A percentile compares a stretch with the other conserved stretches of the same genome.
Conservation (phyloP, 23 tunicate genomes). For the Ascidia mentula region DNA sequence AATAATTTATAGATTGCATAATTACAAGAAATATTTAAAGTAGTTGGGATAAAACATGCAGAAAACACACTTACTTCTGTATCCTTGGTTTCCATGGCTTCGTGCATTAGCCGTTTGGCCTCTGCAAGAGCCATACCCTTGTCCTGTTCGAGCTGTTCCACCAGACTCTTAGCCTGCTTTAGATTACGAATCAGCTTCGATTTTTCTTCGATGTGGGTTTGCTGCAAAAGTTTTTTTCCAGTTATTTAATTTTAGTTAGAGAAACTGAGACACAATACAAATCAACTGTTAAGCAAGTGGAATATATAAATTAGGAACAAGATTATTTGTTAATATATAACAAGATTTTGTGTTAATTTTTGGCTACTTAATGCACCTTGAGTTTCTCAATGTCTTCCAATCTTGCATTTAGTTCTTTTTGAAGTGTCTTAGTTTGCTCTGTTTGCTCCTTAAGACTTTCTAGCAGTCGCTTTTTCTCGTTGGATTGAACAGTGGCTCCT, state of each 20-base stretch:
- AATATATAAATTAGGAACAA: too few species aligned
- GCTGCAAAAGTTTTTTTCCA: slow-evolving; percentile 17
- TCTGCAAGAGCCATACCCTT: slow-evolving; percentile 86
- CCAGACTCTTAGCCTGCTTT: slow-evolving; percentile 60
- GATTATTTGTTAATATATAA: too few species aligned
- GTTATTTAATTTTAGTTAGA: too few species aligned
- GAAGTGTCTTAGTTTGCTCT: slow-evolving; percentile 49
- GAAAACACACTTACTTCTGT: slow-evolving; percentile 46
- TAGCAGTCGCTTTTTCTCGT: background rate
- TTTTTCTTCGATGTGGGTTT: slow-evolving; percentile 63
- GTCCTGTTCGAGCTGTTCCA: slow-evolving; percentile 89
- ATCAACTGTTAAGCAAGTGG: too few species aligned
- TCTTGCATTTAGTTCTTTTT: slow-evolving; percentile 50
- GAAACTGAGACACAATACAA: too few species aligned
- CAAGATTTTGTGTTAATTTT: too few species aligned
- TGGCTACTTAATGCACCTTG: too few species aligned
- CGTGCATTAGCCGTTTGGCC: slow-evolving; percentile 78
- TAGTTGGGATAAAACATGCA: too few species aligned
- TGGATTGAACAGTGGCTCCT: background rate
- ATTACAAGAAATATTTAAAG: slow-evolving; percentile 2
- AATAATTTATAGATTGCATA: background rate
- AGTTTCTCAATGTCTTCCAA: slow-evolving; percentile 56
- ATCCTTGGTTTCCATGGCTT: slow-evolving; percentile 74
- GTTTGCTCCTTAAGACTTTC: slow-evolving; percentile 12
- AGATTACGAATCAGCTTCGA: slow-evolving; percentile 61